These are phyloP conservation scores for Steromphala cineraria DNA, from an alignment of 2,888 invertebrate species.

Conservation along the genomic window DNA sequence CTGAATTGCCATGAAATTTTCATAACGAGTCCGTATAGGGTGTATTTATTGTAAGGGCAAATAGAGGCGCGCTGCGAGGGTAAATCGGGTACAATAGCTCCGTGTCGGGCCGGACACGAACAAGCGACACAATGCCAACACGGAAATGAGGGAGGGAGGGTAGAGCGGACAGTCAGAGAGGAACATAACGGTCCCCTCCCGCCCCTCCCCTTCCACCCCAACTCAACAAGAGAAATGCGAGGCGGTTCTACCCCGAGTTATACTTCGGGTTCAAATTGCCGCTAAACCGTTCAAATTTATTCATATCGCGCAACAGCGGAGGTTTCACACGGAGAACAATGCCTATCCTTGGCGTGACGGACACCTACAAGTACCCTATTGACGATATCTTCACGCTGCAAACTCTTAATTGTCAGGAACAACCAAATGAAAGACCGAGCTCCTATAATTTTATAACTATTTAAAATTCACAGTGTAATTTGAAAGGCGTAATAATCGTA, in stretches of 20 bases:
- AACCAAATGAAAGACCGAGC: constrained; percentile 2
- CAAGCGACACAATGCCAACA: not conserved
- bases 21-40: too few species aligned
- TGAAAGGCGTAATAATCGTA: not conserved
- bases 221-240: not conserved
- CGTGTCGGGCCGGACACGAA: too few species aligned
- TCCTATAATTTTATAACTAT: not conserved
- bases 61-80: too few species aligned
- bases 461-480: constrained; percentile 10
- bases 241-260: not conserved
- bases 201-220: too few species aligned
- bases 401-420: not conserved
- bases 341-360: not conserved
- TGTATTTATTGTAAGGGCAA: too few species aligned
- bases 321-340: not conserved
- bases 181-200: not conserved
- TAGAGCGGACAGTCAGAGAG: not conserved
- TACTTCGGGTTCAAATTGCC: not conserved
- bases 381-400: not conserved
- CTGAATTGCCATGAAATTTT: too few species aligned
- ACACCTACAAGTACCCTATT: not conserved
- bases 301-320: constrained; percentile 6
- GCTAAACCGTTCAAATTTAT: constrained; percentile 7
- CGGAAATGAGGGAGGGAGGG: not conserved
- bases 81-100: too few species aligned